These are phyloP conservation scores for Phoebastria nigripes DNA, from an alignment of 2,797 vertebrate species.

Conservation along the genomic window DNA sequence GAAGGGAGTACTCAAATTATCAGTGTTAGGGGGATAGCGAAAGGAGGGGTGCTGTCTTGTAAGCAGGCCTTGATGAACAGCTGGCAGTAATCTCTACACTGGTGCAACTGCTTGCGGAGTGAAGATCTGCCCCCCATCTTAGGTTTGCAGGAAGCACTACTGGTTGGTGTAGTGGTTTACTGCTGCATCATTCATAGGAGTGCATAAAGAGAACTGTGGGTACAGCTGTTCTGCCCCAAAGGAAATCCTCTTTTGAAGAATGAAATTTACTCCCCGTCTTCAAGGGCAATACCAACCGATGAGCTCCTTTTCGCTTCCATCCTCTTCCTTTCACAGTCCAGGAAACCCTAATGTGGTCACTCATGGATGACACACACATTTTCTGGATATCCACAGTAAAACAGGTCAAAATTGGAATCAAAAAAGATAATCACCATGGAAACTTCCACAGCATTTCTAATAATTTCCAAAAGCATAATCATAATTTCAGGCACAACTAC, in stretches of 20 bases:
- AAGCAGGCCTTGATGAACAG: not conserved
- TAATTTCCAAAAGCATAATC: not conserved
- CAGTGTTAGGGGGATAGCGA: not conserved
- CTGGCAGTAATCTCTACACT: not conserved
- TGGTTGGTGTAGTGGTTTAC: not conserved
- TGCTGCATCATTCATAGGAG: not conserved
- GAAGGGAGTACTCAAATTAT: not conserved
- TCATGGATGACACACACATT: not conserved
- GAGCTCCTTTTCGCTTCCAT: not conserved
- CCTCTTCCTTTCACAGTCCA: not conserved
- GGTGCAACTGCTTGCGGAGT: not conserved
- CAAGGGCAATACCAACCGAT: not conserved
- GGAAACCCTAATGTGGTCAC: not conserved
- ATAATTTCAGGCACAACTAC: not conserved
- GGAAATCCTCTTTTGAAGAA: not conserved
- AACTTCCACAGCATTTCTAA: not conserved
- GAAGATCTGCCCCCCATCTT: not conserved
- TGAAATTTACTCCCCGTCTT: not conserved
- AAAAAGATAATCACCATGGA: not conserved
- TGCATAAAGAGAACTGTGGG: not conserved
- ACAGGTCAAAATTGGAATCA: not conserved
- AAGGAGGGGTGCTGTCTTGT: not conserved
- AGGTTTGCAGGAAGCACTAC: not conserved
- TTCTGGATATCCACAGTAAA: not conserved
- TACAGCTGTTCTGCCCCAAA: not conserved